A percentile compares a stretch with the other conserved stretches of the same genome.
Conservation (phyloP, 1,140 invertebrate species). For the Orchestia grillus region DNA sequence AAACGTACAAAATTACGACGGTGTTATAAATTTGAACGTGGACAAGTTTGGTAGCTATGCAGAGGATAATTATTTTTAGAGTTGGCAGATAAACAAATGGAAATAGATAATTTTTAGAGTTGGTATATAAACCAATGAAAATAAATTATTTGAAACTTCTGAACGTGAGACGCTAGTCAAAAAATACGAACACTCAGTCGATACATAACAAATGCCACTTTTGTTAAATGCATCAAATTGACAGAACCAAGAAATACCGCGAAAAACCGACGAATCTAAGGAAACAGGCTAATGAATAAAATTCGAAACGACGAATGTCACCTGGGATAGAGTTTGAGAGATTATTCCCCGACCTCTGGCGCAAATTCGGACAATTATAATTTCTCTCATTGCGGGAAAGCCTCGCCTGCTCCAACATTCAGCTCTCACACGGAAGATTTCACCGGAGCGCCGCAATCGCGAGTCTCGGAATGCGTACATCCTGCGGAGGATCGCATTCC, state of each 20-base stretch:
- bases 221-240: too few relatives aligned
- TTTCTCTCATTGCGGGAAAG: neutral
- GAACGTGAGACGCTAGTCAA: too few relatives aligned
- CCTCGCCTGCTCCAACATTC: neutral
- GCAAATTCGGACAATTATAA: neutral
- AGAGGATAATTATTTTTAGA: neutral
- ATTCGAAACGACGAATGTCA: neutral
- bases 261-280: neutral
- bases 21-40: neutral
- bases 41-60: neutral
- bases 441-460: neutral
- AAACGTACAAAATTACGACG: neutral
- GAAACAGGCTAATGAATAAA: neutral
- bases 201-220: too few relatives aligned
- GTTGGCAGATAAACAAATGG: too few relatives aligned
- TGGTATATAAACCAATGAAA: too few relatives aligned
- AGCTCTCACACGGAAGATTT: neutral
- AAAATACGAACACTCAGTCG: too few relatives aligned
- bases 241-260: neutral
- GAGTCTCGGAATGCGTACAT: neutral
- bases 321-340: neutral
- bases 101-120: too few relatives aligned
- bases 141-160: too few relatives aligned
- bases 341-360: neutral
- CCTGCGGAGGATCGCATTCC: neutral